Evolutionary conservation across 2,888 invertebrate genomes (phyloP).

Genomic region (Acrocyrtus sp.): DNA sequence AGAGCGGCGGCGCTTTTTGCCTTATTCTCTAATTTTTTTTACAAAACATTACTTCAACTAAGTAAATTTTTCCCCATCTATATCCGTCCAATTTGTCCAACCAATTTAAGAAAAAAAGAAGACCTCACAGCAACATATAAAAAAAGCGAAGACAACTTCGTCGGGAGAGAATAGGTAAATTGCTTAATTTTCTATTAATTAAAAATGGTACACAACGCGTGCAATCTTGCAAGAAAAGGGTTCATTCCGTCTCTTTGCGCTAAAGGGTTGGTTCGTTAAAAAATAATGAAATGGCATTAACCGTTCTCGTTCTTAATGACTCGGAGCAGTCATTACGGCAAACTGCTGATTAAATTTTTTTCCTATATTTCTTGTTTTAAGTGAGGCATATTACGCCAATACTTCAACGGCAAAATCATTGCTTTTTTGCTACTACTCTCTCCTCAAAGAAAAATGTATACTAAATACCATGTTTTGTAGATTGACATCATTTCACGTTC

Average conservation of each 20-base stretch:
- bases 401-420: no score
- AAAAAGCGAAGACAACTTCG: conserved; percentile 8
- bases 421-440: no score
- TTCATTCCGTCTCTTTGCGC: no score
- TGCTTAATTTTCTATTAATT: conserved; percentile 49
- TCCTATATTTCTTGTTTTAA: conserved; percentile 10
- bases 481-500: background rate
- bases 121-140: conserved; percentile 32
- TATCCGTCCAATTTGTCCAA: conserved; percentile 12
- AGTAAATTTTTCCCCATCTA: no score
- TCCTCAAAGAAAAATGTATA: no score
- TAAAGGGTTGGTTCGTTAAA: background rate
- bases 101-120: background rate
- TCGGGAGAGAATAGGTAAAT: conserved; percentile 41
- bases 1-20: background rate
- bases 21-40: background rate
- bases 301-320: conserved; percentile 47
- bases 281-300: conserved; percentile 42
- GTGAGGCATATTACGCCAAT: no score
- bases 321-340: conserved; percentile 45
- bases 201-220: conserved; percentile 31
- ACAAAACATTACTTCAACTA: no score
- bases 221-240: background rate
- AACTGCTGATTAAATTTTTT: conserved; percentile 51
- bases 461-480: no score